A percentile compares a stretch with the other conserved stretches of the same genome.
Evolutionary conservation across 2,888 invertebrate species (phyloP).

Genomic region (Perithous albicinctus): DNA sequence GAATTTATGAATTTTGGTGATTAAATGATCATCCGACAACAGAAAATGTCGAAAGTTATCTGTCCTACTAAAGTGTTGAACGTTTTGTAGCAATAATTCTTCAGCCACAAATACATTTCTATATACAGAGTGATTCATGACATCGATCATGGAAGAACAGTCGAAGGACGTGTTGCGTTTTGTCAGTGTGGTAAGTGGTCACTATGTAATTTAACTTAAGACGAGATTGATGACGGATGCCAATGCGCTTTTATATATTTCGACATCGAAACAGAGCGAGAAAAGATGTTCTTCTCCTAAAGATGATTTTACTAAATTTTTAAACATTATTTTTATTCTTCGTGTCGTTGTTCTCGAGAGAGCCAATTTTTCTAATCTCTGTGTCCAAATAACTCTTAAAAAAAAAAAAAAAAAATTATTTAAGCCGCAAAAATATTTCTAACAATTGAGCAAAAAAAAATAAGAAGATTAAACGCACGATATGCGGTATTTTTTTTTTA

Average conservation of each 20-base stretch:
- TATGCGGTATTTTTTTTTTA: background rate
- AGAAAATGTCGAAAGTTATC: too few relatives aligned
- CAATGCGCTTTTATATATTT: constrained; percentile 19
- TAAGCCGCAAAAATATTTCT: too few relatives aligned
- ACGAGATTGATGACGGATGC: background rate
- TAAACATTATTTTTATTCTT: background rate
- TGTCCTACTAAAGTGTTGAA: background rate
- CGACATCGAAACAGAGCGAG: constrained; percentile 41
- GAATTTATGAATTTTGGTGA: too few relatives aligned
- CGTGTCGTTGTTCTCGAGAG: too few relatives aligned
- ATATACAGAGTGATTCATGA: background rate
- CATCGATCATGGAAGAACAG: background rate
- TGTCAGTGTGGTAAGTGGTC: constrained; percentile 1
- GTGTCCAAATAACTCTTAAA: too few relatives aligned
- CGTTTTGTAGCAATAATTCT: background rate
- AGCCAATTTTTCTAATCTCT: too few relatives aligned
- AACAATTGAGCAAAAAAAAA: too few relatives aligned
- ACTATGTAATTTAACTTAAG: too few relatives aligned
- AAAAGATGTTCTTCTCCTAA: background rate
- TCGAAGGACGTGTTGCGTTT: background rate
- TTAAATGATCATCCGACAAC: too few relatives aligned
- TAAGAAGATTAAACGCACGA: too few relatives aligned
- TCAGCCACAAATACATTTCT: background rate
- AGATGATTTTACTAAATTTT: background rate
- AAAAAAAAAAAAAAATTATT: too few relatives aligned